Conservation (phyloP, 1,140 invertebrate species). For the Platyura marginata region DNA sequence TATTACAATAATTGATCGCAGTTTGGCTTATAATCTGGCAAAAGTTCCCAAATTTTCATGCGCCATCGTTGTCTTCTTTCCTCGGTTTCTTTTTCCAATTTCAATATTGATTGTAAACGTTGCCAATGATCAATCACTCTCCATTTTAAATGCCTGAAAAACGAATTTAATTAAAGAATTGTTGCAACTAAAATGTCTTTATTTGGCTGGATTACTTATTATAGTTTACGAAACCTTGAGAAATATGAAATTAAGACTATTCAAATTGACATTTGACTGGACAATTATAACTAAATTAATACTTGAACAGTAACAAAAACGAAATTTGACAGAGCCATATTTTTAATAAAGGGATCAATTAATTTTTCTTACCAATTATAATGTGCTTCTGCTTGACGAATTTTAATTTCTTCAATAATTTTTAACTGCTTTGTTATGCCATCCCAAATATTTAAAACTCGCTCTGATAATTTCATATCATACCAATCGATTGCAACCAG, state of each 20-base stretch:
- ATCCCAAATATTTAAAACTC: constrained; percentile 30
- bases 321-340: no score
- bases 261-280: no score
- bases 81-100: constrained; percentile 39
- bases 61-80: constrained; percentile 41
- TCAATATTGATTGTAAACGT: constrained; percentile 34
- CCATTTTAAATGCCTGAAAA: constrained; percentile 31
- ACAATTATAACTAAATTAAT: no score
- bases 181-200: constrained; percentile 1
- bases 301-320: no score
- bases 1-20: no score
- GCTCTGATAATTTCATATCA: constrained; percentile 30
- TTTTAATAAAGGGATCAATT: no score
- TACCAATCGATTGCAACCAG: constrained; percentile 41
- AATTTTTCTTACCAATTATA: constrained; percentile 27
- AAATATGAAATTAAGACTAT: no score
- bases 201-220: no score
- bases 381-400: constrained; percentile 29
- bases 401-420: constrained; percentile 27
- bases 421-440: constrained; percentile 23
- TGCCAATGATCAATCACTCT: constrained; percentile 40
- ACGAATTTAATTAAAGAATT: not conserved
- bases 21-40: constrained; percentile 38
- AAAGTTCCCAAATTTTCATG: constrained; percentile 39
- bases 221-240: no score